Conservation (phyloP, 2,113 vertebrate species). For the Athene cunicularia region DNA sequence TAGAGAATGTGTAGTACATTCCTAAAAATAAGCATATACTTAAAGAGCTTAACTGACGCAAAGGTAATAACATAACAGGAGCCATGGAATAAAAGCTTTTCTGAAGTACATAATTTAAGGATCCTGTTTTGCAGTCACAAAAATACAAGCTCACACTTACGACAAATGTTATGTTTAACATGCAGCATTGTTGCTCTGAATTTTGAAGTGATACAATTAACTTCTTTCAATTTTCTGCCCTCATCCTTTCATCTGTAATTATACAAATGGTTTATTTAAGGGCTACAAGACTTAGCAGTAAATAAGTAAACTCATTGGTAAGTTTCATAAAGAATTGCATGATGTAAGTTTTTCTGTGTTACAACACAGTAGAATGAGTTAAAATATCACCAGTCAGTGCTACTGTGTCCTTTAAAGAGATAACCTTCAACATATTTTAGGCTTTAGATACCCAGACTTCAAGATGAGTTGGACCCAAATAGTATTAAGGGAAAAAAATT, state of each 20-base stretch:
- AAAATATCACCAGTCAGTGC: background rate
- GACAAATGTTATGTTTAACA: background rate
- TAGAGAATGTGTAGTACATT: background rate
- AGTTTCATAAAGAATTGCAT: background rate
- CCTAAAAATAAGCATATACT: constrained; percentile 34
- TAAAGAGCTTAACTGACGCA: background rate
- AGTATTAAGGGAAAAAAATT: background rate
- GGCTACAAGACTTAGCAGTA: background rate
- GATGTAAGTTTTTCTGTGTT: background rate
- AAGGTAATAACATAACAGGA: background rate
- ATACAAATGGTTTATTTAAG: background rate
- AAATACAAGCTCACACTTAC: constrained; percentile 39
- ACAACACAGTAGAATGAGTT: background rate
- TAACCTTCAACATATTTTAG: background rate
- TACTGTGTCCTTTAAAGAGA: background rate
- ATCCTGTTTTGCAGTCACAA: background rate
- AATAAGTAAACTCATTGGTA: background rate
- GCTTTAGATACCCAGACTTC: background rate
- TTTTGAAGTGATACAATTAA: background rate
- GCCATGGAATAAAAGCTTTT: constrained; percentile 27
- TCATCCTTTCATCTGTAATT: background rate
- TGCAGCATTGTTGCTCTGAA: background rate
- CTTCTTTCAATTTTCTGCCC: background rate
- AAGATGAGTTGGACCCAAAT: background rate
- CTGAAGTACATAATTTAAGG: constrained; percentile 15